These are phyloP conservation scores for Periplaneta americana DNA, from an alignment of 1,140 invertebrate species.

Conservation along the genomic window DNA sequence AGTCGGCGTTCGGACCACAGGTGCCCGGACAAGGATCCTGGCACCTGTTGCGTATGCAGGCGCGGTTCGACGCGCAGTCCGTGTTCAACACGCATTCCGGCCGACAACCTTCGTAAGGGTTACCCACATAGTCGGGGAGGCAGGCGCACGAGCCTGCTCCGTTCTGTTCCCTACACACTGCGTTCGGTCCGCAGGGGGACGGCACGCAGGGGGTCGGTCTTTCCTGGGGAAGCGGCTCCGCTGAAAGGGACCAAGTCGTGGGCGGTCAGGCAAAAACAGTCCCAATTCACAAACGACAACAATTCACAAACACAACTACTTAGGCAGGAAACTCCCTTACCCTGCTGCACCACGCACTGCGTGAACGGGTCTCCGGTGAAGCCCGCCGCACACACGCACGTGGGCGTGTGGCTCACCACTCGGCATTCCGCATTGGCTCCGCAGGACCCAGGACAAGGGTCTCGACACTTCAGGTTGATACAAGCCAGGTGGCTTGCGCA, in stretches of 20 bases:
- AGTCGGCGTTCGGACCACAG: conserved; percentile 60
- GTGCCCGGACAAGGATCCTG: conserved; percentile 59
- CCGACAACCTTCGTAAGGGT: conserved; percentile 63
- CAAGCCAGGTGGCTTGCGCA: conserved; percentile 33
- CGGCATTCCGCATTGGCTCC: conserved; percentile 32
- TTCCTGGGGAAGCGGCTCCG: conserved; percentile 35
- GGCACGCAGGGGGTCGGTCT: conserved; percentile 47
- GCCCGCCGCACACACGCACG: conserved; percentile 36
- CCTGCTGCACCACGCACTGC: conserved; percentile 30
- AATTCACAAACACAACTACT: background rate
- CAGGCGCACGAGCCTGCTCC: conserved; percentile 60
- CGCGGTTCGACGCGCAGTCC: conserved; percentile 52
- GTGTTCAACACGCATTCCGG: conserved; percentile 58
- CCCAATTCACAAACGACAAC: background rate
- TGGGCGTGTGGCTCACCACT: conserved; percentile 52
- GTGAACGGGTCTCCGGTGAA: conserved; percentile 38
- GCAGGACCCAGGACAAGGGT: conserved; percentile 39
- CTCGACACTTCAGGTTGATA: conserved; percentile 33
- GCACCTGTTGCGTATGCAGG: conserved; percentile 55
- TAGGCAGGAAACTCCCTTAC: too few relatives aligned
- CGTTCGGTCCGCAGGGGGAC: conserved; percentile 66
- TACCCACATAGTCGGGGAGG: conserved; percentile 57
- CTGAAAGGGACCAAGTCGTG: too few relatives aligned
- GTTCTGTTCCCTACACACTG: conserved; percentile 53
- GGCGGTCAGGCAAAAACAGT: background rate